A percentile compares a stretch with the other conserved stretches of the same genome.
phyloP scores from a whole-genome alignment of 53 echinoderm and acorn worm genomes.

The Arbacia lixula region DNA sequence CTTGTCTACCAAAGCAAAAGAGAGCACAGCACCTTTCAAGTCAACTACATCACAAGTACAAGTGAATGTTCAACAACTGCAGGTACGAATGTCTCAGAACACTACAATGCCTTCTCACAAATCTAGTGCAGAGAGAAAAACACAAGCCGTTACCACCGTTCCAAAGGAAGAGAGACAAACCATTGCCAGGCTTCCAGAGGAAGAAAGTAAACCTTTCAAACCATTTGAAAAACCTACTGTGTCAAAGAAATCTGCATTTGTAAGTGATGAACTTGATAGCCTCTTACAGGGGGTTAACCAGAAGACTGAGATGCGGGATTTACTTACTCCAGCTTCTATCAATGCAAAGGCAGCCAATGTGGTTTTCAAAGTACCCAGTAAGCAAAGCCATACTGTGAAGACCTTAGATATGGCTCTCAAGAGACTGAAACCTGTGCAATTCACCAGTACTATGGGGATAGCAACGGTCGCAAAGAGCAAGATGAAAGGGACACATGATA shows the following conservation, averaged over 20 bases:
- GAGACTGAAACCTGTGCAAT: constrained; percentile 36
- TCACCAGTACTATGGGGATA: too few species aligned
- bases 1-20: constrained; percentile 36
- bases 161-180: neutral
- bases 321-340: constrained; percentile 31
- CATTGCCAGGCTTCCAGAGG: constrained; percentile 48
- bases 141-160: neutral
- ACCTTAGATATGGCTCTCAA: constrained; percentile 76
- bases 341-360: constrained; percentile 52
- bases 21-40: constrained; percentile 11
- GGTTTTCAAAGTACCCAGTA: constrained; percentile 73
- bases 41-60: constrained; percentile 14
- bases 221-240: constrained; percentile 82
- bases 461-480: neutral
- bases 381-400: constrained; percentile 70
- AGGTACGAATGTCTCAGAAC: neutral
- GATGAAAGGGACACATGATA: neutral
- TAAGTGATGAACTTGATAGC: constrained; percentile 81
- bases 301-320: constrained; percentile 17
- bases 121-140: neutral
- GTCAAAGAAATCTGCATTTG: constrained; percentile 87
- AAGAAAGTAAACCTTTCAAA: constrained; percentile 83
- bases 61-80: constrained; percentile 46
- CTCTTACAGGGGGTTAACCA: constrained; percentile 66
- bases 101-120: neutral